These are phyloP conservation scores for Reticulitermes speratus DNA, from an alignment of 1,140 invertebrate species.

Conservation along the genomic window DNA sequence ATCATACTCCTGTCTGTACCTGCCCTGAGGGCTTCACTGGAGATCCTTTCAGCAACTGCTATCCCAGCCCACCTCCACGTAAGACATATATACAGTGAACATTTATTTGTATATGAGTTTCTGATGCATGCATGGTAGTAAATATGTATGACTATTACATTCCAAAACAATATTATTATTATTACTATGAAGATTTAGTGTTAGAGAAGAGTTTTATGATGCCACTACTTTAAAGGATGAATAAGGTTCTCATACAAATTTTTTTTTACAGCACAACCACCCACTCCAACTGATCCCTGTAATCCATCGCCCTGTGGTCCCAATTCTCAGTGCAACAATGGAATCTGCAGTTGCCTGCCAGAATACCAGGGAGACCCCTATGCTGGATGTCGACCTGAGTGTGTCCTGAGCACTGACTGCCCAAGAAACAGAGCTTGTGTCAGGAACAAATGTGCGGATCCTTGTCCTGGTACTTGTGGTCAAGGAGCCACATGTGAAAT, in stretches of 20 bases:
- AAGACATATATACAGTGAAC: not conserved
- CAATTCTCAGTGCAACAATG: constrained; percentile 65
- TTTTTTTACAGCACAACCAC: constrained; percentile 51
- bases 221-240: too few species aligned
- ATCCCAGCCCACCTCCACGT: constrained; percentile 32
- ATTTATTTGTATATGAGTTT: not conserved
- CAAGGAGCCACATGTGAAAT: constrained; percentile 46
- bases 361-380: constrained; percentile 65
- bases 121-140: not conserved
- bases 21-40: constrained; percentile 58
- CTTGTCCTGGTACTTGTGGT: constrained; percentile 63
- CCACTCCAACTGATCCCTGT: constrained; percentile 58
- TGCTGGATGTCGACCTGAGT: constrained; percentile 64
- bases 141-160: not conserved
- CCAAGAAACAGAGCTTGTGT: constrained; percentile 64
- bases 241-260: not conserved
- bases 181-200: too few species aligned
- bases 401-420: constrained; percentile 70
- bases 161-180: too few species aligned
- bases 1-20: constrained; percentile 58
- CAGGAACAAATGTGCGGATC: constrained; percentile 68
- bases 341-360: constrained; percentile 58
- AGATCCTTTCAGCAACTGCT: constrained; percentile 49
- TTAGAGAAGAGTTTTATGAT: too few species aligned
- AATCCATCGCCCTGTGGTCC: constrained; percentile 71